A percentile compares a stretch with the other conserved stretches of the same genome.
Evolutionary conservation across 2,888 invertebrate genomes (phyloP).

Genomic region (Calliopum simillimum): DNA sequence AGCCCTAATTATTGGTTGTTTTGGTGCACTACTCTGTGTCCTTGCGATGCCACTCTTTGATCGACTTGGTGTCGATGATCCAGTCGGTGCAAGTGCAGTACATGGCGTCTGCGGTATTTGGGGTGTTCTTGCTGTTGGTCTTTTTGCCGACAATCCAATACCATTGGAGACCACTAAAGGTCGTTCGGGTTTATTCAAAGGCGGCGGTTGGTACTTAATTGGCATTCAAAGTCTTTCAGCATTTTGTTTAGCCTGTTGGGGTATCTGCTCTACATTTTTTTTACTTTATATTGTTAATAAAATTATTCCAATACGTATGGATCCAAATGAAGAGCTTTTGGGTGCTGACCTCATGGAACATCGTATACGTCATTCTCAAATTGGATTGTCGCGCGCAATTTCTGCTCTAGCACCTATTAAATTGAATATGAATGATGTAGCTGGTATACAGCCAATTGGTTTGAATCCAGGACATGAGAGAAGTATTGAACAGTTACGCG

Average conservation of each 20-base stretch:
- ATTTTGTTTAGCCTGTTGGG: conserved; percentile 81
- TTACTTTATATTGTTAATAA: conserved; percentile 84
- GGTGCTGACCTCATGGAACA: conserved; percentile 93
- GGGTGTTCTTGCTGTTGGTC: conserved; percentile 79
- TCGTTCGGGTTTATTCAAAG: conserved; percentile 80
- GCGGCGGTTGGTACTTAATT: conserved; percentile 89
- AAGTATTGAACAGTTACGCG: conserved; percentile 60
- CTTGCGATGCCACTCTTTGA: conserved; percentile 81
- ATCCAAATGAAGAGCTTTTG: conserved; percentile 84
- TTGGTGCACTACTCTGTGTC: conserved; percentile 83
- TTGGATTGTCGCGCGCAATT: conserved; percentile 79
- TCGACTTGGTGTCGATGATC: conserved; percentile 80
- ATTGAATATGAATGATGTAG: conserved; percentile 66
- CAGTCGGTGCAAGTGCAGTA: conserved; percentile 91
- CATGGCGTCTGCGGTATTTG: conserved; percentile 84
- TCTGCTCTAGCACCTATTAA: conserved; percentile 78
- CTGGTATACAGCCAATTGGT: conserved; percentile 68
- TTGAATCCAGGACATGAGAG: conserved; percentile 75
- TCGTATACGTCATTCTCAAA: conserved; percentile 75
- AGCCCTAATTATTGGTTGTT: conserved; percentile 81
- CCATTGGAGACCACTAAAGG: conserved; percentile 85
- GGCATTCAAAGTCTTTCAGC: conserved; percentile 84
- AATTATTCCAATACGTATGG: conserved; percentile 86
- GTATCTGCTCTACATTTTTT: conserved; percentile 76
- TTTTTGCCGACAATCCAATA: conserved; percentile 87